These are phyloP conservation scores for Thalassarche chlororhynchos DNA, from an alignment of 2,113 vertebrate species.

Conservation along the genomic window DNA sequence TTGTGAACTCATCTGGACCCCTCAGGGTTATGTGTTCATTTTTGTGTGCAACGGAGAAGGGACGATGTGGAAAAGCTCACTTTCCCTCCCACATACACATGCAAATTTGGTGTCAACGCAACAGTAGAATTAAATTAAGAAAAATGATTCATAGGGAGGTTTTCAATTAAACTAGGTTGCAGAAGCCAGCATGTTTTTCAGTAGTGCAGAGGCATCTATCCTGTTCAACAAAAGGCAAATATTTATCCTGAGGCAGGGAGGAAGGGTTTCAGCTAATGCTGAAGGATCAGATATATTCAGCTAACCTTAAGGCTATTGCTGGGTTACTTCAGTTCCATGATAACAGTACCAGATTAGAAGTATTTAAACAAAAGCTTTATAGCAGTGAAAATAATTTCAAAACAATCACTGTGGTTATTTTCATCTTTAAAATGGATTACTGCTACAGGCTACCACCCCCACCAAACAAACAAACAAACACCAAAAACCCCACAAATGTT, in stretches of 20 bases:
- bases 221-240: not conserved
- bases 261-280: not conserved
- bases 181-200: not conserved
- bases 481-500: not conserved
- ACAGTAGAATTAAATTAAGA: not conserved
- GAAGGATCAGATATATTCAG: slow-evolving; percentile 4
- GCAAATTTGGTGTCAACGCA: not conserved
- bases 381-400: slow-evolving; percentile 35
- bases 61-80: not conserved
- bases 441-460: not conserved
- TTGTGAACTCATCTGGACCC: not conserved
- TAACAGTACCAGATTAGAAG: not conserved
- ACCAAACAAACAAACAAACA: not conserved
- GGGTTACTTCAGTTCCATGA: not conserved
- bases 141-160: not conserved
- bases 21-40: not conserved
- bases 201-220: not conserved
- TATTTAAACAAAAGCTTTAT: slow-evolving; percentile 36
- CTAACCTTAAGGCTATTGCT: not conserved
- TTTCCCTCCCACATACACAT: not conserved
- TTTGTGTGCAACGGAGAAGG: not conserved
- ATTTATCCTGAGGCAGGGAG: not conserved
- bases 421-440: slow-evolving; percentile 36
- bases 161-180: not conserved
- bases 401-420: slow-evolving; percentile 15